Percentiles rank a stretch among this genome's conserved stretches.
Evolutionary conservation across 2,888 invertebrate species (phyloP).

Genomic region (Oxycera nigricornis): DNA sequence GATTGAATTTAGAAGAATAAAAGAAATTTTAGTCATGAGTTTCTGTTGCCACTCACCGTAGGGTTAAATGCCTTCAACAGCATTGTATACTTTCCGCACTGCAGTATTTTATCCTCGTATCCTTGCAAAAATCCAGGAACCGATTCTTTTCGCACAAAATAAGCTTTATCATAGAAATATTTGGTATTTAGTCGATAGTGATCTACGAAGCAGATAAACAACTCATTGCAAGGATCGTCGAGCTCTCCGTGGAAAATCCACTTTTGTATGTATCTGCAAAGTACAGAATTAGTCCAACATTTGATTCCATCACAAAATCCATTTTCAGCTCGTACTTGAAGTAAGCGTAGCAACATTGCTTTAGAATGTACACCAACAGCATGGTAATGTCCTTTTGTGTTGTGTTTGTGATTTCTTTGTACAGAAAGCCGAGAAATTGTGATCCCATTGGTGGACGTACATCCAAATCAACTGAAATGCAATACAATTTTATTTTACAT

Average conservation of each 20-base stretch:
- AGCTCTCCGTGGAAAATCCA: constrained; percentile 88
- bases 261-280: constrained; percentile 67
- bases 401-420: constrained; percentile 55
- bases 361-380: constrained; percentile 57
- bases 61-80: constrained; percentile 74
- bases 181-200: constrained; percentile 57
- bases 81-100: constrained; percentile 78
- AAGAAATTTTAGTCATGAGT: not conserved
- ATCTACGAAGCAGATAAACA: constrained; percentile 70
- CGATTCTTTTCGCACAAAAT: constrained; percentile 54
- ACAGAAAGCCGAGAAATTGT: constrained; percentile 56
- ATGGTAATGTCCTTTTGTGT: constrained; percentile 55
- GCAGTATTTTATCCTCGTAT: constrained; percentile 70
- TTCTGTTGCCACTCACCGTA: constrained; percentile 63
- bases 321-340: no score
- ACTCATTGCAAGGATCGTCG: constrained; percentile 82
- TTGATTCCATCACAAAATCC: no score
- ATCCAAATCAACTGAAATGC: constrained; percentile 50
- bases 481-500: not conserved
- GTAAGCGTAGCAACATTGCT: constrained; percentile 58
- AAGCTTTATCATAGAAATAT: constrained; percentile 59
- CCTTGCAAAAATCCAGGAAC: constrained; percentile 74
- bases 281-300: constrained; percentile 2
- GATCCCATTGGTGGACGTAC: constrained; percentile 54
- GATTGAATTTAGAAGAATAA: not conserved